Evolutionary conservation across 1,140 invertebrate species (phyloP), one percentile per base, ranked within the genome.

Genomic region (Adoxophyes honmai): DNA sequence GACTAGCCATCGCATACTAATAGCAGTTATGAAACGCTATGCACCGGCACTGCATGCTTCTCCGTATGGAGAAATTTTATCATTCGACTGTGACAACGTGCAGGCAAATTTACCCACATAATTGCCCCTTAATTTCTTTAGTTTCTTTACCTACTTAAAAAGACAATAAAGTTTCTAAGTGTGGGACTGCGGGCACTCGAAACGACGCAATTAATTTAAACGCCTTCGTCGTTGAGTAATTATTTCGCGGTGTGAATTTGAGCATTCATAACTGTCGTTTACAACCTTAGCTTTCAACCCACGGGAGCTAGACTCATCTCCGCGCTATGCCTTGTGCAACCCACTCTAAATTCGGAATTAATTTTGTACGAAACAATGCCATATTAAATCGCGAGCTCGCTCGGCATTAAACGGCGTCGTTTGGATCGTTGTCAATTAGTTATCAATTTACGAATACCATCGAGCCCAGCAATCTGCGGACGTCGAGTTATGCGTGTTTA

Each of bases 261-360:
- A 60, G 68, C 68, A 78, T 84, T 73, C 70, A 73, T 77, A 77
- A 68, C 71, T 84, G 79, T 86, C 75, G 73, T 73, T 61, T 71
- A 34, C 70, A 78, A 66, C 84, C 82, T 85, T 78, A 77, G 73
- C 68, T 73, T 65, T 59, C 78, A 67, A 61, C 84, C 82, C 84
- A 51, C 60, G 58, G 62, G 64, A 44, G 55, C 61, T 59, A 61
- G 62, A 80, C 72, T 81, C 81, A 85, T 86, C 80, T 79, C 58
- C 75, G 38, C 55, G 62, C 70, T 75, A 74, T 73, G 62, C 55
- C 39, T 77, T 84, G 73, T 69, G 70, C 70, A 80, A 80, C 65
- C 70, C 67, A 73, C 76, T 56, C 60, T 78, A 83, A 72, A 74
- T 81, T 76, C 64, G 64, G 75, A 70, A 67, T 71, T 75, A 68